Base-by-base conservation (phyloP, 1,140 invertebrate genomes). In the Riptortus pedestris region DNA sequence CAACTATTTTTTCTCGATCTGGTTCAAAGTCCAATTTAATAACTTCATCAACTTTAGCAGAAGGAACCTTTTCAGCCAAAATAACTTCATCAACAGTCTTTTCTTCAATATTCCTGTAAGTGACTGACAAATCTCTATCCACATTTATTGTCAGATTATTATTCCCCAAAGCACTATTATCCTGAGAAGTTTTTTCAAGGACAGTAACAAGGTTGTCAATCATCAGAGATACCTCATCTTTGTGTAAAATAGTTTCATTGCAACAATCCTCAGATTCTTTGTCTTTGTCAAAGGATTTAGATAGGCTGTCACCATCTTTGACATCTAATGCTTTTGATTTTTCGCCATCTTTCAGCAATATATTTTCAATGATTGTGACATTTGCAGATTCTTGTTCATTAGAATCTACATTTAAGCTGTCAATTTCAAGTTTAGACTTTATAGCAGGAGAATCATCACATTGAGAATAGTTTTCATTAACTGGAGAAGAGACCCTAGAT, bases 81-180 rank as follows among this genome's bases (percentile, higher is more conserved):
- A 55, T 16, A 9, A 38, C 31, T 38, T 55, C 51, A 27, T 55
- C 51, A 24, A 55, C 24, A 55, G 51, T 55, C 26, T 26, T 55
- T 20, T 55, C 51, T 24, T 24, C 4, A 55, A 55, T 55, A 55
- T 26, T 55, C 12, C 26, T 27, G 14, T 55, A 55, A 26, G 26
- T 12, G 26, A 55, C 12, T 2, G 24, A 26, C 24, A 24, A 18
- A 26, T 20, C 20, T 24, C 26, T 55, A 14, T 55, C 1, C 16
- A 55, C n/a, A 24, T 2, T 9, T 2, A 55, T 7, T 1, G 51
- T 55, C 20, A 55, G 14, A 48, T 20, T 4, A 48, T 48, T 11
- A 24, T 55, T 47, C 18, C 22, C 22, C 1, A 18, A 3, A 47
- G 18, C 45, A 18, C 4, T 12, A 20, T 47, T 47, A 20, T 47